Evolutionary conservation across 2,888 invertebrate species (phyloP).

Genomic region (Drosophila subquinaria): DNA sequence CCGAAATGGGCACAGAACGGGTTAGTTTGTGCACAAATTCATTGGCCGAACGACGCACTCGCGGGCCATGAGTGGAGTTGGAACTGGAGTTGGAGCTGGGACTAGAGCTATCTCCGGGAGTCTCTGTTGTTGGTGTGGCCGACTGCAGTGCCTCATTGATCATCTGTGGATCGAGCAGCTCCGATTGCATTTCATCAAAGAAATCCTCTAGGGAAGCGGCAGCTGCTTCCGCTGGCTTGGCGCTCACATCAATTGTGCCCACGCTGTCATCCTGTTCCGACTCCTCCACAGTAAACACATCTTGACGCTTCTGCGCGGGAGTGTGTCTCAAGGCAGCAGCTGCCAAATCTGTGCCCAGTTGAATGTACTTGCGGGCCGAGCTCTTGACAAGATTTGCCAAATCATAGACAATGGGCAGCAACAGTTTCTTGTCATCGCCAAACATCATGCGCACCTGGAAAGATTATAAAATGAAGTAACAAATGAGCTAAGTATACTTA

Average conservation of each 20-base stretch:
- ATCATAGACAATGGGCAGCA: constrained; percentile 89
- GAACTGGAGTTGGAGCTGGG: not conserved
- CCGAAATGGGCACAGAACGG: constrained; percentile 76
- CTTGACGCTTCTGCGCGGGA: constrained; percentile 57
- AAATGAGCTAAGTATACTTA: not conserved
- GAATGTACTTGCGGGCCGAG: constrained; percentile 84
- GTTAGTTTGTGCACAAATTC: constrained; percentile 83
- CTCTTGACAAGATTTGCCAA: constrained; percentile 88
- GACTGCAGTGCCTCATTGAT: constrained; percentile 80
- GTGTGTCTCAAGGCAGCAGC: constrained; percentile 45
- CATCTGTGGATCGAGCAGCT: constrained; percentile 78
- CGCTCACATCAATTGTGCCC: constrained; percentile 60
- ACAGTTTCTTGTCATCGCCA: constrained; percentile 87
- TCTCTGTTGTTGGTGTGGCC: constrained; percentile 15
- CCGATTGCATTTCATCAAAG: constrained; percentile 73
- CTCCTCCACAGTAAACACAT: constrained; percentile 62
- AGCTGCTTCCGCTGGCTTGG: constrained; percentile 30
- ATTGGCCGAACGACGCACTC: constrained; percentile 65
- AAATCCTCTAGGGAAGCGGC: constrained; percentile 76
- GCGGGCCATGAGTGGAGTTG: constrained; percentile 1
- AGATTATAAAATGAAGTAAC: not conserved
- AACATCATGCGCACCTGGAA: constrained; percentile 88
- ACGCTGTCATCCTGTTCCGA: constrained; percentile 51
- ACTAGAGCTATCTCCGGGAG: not conserved
- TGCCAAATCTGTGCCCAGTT: constrained; percentile 60